Conservation (phyloP, 2,888 invertebrate genomes). For the Cephus runcator region DNA sequence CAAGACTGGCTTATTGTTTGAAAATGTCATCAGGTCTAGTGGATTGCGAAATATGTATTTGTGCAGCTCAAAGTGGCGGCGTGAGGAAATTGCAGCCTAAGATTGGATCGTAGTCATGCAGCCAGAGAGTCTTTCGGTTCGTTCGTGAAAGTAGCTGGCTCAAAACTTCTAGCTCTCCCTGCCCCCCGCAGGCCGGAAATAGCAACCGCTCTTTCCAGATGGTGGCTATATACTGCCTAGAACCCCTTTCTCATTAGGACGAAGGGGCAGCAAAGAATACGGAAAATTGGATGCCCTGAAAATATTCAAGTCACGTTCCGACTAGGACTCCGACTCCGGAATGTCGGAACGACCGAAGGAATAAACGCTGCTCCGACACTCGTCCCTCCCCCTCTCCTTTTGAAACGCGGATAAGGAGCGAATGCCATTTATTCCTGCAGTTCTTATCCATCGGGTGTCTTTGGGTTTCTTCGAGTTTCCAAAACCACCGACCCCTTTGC, state of each 20-base stretch:
- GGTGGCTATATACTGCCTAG: neutral
- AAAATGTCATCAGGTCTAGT: no score
- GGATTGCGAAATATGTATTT: no score
- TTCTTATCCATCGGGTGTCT: no score
- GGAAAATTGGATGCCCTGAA: neutral
- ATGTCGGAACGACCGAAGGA: no score
- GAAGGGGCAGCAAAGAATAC: neutral
- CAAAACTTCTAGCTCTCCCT: neutral
- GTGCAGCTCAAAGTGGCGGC: no score
- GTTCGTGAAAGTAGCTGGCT: neutral
- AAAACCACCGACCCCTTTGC: neutral
- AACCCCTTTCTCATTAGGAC: neutral
- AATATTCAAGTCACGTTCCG: neutral
- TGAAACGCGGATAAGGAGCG: neutral
- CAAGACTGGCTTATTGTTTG: no score
- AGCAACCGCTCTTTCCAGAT: neutral
- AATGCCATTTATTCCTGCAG: neutral
- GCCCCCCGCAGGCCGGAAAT: no score
- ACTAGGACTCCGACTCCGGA: neutral
- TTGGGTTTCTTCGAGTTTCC: neutral
- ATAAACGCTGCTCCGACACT: neutral
- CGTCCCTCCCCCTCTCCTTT: neutral
- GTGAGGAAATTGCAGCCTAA: no score
- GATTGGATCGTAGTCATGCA: no score
- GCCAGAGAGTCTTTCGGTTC: no score